Base-by-base conservation (phyloP, 2,113 vertebrate genomes). In the Antigone vipio region DNA sequence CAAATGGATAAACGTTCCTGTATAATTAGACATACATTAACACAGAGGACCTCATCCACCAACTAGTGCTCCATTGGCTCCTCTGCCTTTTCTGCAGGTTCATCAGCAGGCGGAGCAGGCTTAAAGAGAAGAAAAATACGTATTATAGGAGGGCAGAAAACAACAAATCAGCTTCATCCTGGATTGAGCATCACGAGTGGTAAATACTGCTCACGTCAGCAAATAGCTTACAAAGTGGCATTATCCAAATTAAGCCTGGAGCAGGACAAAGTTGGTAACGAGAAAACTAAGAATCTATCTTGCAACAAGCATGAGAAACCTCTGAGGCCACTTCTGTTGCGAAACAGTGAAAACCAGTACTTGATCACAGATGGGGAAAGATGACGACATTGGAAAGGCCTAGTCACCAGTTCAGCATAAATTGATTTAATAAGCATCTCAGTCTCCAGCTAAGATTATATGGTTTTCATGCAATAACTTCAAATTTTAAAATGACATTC, bases 51-150 rank as follows among this genome's bases (percentile, higher is more conserved):
- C 45, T 83, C 45, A 67, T 95, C 80, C 75, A 95, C 63, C 92
- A 93, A 34, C 98, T 98, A 99, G 98, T 99, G 99, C 94, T 99
- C 99, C 99, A 99, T 99, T 2, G 99, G 99, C 93, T 99, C 99
- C 34, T 99, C 99, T 27, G 98, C 95, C 29, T 98, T 98, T 59
- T 98, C 98, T 90, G 96, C 97, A 22, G 98, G 94, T 85, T 99
- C 99, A 45, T 99, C 99, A 92, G 98, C 98, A 38, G 99, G 97
- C 3, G 97, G 98, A 76, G 97, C 98, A 26, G 96, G 95, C 99
- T 99, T 80, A 47, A 95, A 78, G 69, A 81, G 42, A 66, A 24
- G 45, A 21, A 80, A 76, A 71, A 89, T 80, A 79, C 1, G 0
- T 52, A 38, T 77, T 85, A 85, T 8, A 89, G 64, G 56, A 91